Percentiles rank a stretch among this genome's conserved stretches.
Evolutionary conservation across 2,888 invertebrate species (phyloP).

Genomic region (Nephrotoma appendiculata): DNA sequence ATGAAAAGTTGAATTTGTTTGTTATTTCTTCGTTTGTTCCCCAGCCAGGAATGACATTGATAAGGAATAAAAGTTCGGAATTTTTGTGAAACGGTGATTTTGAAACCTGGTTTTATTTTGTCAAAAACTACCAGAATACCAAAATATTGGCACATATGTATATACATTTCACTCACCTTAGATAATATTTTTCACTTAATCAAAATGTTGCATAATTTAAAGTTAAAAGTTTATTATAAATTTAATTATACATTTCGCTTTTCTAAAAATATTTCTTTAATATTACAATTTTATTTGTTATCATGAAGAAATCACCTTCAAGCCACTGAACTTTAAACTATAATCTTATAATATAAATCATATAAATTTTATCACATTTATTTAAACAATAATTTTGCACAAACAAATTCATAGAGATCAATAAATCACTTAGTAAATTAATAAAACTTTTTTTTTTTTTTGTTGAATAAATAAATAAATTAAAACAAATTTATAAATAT

Average conservation of each 20-base stretch:
- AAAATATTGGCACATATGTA: too few species aligned
- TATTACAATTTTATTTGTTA: not conserved
- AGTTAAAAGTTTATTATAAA: not conserved
- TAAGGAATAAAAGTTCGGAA: too few species aligned
- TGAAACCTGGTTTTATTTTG: too few species aligned
- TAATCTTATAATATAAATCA: not conserved
- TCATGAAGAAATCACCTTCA: not conserved
- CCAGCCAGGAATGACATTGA: too few species aligned
- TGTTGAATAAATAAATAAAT: not conserved
- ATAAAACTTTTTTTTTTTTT: not conserved
- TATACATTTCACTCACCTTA: not conserved
- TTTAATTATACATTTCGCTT: not conserved
- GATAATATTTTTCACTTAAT: not conserved
- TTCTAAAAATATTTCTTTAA: not conserved
- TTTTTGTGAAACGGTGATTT: too few species aligned
- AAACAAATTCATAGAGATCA: not conserved
- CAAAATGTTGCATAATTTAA: not conserved
- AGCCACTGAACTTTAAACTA: not conserved
- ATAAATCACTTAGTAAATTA: not conserved
- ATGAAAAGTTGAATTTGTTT: too few species aligned
- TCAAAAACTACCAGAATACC: too few species aligned
- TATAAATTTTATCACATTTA: not conserved
- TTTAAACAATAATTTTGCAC: not conserved
- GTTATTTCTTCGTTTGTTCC: too few species aligned
- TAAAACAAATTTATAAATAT: not conserved